These are phyloP conservation scores for Siphlonurus alternatus DNA, from an alignment of 2,888 invertebrate genomes.

Conservation along the genomic window DNA sequence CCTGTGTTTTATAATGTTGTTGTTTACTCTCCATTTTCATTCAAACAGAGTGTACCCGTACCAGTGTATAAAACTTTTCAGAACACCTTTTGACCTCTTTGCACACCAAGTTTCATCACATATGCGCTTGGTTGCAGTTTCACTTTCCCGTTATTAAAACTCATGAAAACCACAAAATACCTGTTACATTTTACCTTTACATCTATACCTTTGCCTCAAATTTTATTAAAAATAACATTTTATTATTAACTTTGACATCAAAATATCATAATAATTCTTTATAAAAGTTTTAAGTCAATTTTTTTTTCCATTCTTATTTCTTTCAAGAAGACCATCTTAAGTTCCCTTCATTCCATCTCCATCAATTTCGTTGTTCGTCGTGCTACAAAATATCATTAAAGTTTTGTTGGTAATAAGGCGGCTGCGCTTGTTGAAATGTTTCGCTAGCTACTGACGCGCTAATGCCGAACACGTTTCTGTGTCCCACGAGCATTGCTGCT, in stretches of 20 bases:
- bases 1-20: too few relatives aligned
- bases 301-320: not conserved
- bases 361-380: not conserved
- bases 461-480: not conserved
- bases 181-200: too few relatives aligned
- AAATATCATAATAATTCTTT: not conserved
- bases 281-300: not conserved
- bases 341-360: too few relatives aligned
- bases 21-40: too few relatives aligned
- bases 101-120: too few relatives aligned
- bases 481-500: not conserved
- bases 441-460: not conserved
- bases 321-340: not conserved
- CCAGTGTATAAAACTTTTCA: too few relatives aligned
- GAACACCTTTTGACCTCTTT: too few relatives aligned
- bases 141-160: too few relatives aligned
- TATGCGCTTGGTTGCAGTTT: too few relatives aligned
- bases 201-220: not conserved
- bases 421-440: not conserved
- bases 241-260: not conserved
- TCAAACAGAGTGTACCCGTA: too few relatives aligned
- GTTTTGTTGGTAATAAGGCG: not conserved
- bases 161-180: too few relatives aligned
- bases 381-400: not conserved
- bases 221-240: not conserved